Conservation (phyloP, 2,797 vertebrate species). For the Myotis pilosus region DNA sequence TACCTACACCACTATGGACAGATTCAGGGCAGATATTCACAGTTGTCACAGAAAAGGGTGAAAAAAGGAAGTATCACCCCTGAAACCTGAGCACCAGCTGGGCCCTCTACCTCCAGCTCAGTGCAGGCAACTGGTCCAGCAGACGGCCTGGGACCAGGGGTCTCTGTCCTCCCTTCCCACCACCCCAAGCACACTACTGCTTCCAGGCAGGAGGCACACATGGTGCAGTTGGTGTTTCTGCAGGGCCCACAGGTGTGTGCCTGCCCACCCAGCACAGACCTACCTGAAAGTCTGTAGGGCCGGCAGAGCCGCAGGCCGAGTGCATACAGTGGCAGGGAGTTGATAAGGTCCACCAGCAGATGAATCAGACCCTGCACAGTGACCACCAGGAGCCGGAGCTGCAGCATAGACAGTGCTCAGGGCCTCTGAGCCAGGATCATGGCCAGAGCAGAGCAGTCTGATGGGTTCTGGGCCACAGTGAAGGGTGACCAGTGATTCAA, state of each 20-base stretch:
- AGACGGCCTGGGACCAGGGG: background rate
- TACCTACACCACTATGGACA: background rate
- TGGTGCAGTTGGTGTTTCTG: background rate
- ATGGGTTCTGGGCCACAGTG: rapidly evolving
- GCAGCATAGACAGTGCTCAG: background rate
- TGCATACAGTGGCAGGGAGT: slow-evolving; percentile 94
- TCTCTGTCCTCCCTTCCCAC: background rate
- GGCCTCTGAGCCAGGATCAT: background rate
- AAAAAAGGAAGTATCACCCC: background rate
- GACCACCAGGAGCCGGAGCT: slow-evolving; percentile 95
- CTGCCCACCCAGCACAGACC: background rate
- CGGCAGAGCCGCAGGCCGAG: slow-evolving; percentile 90
- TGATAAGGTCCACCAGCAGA: slow-evolving; percentile 92
- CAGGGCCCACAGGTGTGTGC: background rate
- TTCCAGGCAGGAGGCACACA: background rate
- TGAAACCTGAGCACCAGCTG: background rate
- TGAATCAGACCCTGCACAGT: slow-evolving; percentile 93
- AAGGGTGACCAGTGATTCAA: background rate
- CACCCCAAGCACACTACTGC: rapidly evolving
- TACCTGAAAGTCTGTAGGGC: slow-evolving; percentile 92
- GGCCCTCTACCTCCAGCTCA: background rate
- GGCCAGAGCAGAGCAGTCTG: background rate
- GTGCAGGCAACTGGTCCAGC: background rate
- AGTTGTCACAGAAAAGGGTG: background rate
- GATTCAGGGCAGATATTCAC: background rate